Evolutionary conservation across 53 echinoderm and acorn worm species (phyloP).

Genomic region (Luidia sarsii): DNA sequence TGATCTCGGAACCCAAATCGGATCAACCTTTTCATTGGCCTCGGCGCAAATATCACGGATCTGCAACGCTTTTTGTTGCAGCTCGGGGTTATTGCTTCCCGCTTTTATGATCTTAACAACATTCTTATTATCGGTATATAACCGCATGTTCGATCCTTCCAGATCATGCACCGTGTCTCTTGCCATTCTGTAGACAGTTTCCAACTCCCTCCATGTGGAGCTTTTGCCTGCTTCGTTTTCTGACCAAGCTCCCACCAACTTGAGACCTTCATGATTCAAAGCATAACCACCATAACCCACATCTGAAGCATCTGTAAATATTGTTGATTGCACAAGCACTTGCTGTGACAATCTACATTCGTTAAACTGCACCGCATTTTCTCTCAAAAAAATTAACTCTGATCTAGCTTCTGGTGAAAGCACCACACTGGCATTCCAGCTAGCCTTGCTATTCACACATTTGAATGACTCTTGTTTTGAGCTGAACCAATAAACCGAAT

Average conservation of each 20-base stretch:
- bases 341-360: no score
- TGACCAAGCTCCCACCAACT: conserved; percentile 20
- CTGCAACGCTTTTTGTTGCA: no score
- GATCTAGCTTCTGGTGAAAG: neutral
- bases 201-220: conserved; percentile 62
- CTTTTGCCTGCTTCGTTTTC: neutral
- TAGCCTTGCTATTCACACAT: conserved; percentile 26
- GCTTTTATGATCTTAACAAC: conserved; percentile 16
- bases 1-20: conserved; percentile 30
- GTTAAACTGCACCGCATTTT: conserved; percentile 1
- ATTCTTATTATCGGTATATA: conserved; percentile 45
- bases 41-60: conserved; percentile 21
- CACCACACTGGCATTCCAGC: conserved; percentile 19
- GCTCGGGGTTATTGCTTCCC: no score
- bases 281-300: no score
- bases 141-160: conserved; percentile 20
- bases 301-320: no score
- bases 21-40: no score
- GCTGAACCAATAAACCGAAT: conserved; percentile 15
- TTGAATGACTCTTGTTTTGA: conserved; percentile 35
- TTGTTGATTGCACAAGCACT: no score
- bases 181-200: no score
- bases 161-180: no score
- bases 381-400: conserved; percentile 25
- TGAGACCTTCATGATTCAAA: no score